Evolutionary conservation across 2,113 vertebrate species (phyloP), one percentile per base, ranked within the genome.

Genomic region (Nothobranchius furzeri): DNA sequence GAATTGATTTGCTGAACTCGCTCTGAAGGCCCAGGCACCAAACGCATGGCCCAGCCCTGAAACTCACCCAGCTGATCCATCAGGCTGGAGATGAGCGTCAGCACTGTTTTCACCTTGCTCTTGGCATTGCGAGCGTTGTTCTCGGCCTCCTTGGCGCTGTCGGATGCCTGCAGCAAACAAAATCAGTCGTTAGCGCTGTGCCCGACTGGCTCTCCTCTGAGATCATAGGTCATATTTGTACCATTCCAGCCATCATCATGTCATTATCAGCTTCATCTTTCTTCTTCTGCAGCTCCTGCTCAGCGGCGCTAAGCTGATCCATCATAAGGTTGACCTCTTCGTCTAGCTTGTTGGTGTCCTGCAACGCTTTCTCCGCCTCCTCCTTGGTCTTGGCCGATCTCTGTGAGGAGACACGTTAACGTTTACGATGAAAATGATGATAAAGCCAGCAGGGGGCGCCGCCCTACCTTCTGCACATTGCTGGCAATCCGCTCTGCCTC

Each of bases 221-320:
- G 36, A 1, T 12, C 14, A 1, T 17, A 12, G 3, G 2, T 0
- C 43, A 8, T 0, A 0, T 3, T 64, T 92, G 65, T 72, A 98
- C 98, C 96, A 95, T 96, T 4, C 81, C 77, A 0, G 98, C 96
- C 96, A 98, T 96, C 95, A 95, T 98, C 96, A 96, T 98, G 78
- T 99, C 98, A 60, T 87, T 90, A 68, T 95, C 94, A 0, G 96
- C 96, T 24, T 94, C 95, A 0, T 88, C 89, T 74, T 95, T 95
- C 79, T 97, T 98, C 59, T 4, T 82, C 59, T 85, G 83, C 63
- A 99, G 92, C 68, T 96, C 95, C 36, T 86, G 82, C 73, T 99
- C 97, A 0, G 95, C 96, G 1, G 90, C 87, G 9, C 92, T 88
- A 2, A 99, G 93, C 62, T 97, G 93, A 1, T 92, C 89, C 94